These are phyloP conservation scores for Drosophila bifasciata DNA, from an alignment of 1,140 invertebrate genomes.

Conservation along the genomic window DNA sequence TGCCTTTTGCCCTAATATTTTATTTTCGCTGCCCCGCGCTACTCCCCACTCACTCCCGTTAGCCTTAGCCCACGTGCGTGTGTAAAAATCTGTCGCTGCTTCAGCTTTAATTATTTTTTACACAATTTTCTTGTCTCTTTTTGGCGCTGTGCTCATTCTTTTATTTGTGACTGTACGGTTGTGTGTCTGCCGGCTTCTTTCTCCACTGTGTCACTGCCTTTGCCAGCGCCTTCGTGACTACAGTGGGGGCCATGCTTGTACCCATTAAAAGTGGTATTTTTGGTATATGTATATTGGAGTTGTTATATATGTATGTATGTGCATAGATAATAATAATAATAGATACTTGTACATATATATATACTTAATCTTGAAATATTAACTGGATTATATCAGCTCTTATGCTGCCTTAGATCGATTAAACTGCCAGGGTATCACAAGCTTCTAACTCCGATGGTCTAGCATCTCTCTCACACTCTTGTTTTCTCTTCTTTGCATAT, in stretches of 20 bases:
- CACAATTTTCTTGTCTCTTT: slow-evolving; percentile 70
- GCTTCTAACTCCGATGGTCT: too few relatives aligned
- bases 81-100: slow-evolving; percentile 67
- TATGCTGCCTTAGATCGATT: too few relatives aligned
- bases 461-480: neutral
- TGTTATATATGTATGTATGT: too few relatives aligned
- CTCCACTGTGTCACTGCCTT: too few relatives aligned
- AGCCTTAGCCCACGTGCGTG: slow-evolving; percentile 42
- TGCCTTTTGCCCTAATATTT: slow-evolving; percentile 55
- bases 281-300: too few relatives aligned
- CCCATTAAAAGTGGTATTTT: neutral
- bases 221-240: too few relatives aligned
- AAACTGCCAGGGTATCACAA: too few relatives aligned
- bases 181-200: neutral
- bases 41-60: neutral
- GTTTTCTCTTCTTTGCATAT: slow-evolving; percentile 52
- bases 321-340: too few relatives aligned
- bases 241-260: neutral
- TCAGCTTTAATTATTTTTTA: slow-evolving; percentile 81
- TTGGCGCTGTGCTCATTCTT: slow-evolving; percentile 50
- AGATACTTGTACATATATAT: too few relatives aligned
- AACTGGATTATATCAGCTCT: too few relatives aligned
- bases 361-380: too few relatives aligned
- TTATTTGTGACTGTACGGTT: slow-evolving; percentile 31
- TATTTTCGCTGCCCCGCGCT: slow-evolving; percentile 32